These are phyloP conservation scores for Hypomesus transpacificus DNA, from an alignment of 2,113 vertebrate species.

Conservation along the genomic window DNA sequence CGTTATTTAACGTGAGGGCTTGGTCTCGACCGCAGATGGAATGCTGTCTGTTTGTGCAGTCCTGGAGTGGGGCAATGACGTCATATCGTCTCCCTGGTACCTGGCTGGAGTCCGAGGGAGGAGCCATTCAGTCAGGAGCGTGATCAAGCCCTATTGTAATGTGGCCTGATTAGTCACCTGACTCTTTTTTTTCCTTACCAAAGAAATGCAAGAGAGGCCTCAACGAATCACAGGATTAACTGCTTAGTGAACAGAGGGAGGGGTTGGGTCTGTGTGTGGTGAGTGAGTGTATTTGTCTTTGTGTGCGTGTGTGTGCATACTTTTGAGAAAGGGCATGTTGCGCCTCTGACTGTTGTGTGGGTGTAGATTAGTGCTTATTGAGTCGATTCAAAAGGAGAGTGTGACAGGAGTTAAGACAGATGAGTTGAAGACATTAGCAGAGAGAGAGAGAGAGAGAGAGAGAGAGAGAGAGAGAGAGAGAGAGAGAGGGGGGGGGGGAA, in stretches of 20 bases:
- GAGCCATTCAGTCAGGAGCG: neutral
- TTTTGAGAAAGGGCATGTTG: too few relatives aligned
- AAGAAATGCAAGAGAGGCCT: constrained; percentile 44
- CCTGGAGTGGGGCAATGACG: constrained; percentile 40
- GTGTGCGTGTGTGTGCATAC: constrained; percentile 7
- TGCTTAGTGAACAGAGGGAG: neutral
- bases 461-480: neutral
- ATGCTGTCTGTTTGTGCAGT: constrained; percentile 54
- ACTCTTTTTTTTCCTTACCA: constrained; percentile 31
- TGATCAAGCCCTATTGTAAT: constrained; percentile 17
- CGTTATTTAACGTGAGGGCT: constrained; percentile 45
- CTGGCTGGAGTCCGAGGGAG: constrained; percentile 38
- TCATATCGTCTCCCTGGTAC: constrained; percentile 61
- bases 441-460: neutral
- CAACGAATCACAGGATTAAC: constrained; percentile 50
- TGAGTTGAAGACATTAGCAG: neutral
- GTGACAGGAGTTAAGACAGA: too few relatives aligned
- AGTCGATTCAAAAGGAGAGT: neutral
- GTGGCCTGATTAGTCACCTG: constrained; percentile 68
- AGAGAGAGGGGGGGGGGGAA: constrained; percentile 5
- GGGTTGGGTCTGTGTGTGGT: constrained; percentile 1
- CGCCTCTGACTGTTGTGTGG: neutral
- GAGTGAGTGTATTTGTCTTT: constrained; percentile 34
- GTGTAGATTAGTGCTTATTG: constrained; percentile 6
- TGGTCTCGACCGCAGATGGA: constrained; percentile 35